phyloP scores from a whole-genome alignment of 1,140 invertebrate genomes.

The Drosophila mojavensis region DNA sequence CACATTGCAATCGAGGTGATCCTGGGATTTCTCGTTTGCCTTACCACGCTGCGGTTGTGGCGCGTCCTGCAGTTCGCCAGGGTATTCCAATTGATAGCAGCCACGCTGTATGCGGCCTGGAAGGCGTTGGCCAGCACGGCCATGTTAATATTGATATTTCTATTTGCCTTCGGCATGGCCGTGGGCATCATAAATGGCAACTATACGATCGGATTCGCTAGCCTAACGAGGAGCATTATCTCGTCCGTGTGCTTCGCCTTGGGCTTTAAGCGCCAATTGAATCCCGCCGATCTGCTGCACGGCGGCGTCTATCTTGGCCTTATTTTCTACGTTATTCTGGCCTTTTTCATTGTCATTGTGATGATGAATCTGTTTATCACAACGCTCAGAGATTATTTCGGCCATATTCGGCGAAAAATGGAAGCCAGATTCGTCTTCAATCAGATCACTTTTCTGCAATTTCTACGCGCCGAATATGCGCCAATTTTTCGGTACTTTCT shows the following conservation, averaged over 20 bases:
- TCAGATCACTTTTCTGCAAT: conserved; percentile 56
- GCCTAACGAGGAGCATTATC: conserved; percentile 33
- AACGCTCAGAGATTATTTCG: conserved; percentile 54
- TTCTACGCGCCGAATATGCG: conserved; percentile 53
- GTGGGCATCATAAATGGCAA: conserved; percentile 66
- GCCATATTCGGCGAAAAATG: conserved; percentile 1
- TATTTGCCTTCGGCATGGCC: conserved; percentile 51
- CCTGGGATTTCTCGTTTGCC: conserved; percentile 54
- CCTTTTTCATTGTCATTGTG: conserved; percentile 53
- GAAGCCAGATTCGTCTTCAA: neutral
- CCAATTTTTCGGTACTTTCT: neutral
- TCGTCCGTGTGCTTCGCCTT: conserved; percentile 62
- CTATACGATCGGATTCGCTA: conserved; percentile 35
- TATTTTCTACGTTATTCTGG: conserved; percentile 35
- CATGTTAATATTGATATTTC: conserved; percentile 42
- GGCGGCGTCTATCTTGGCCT: conserved; percentile 24
- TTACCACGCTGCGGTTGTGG: conserved; percentile 73
- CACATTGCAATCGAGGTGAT: neutral
- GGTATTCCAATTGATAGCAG: conserved; percentile 63
- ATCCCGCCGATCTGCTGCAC: conserved; percentile 41
- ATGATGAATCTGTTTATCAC: conserved; percentile 69
- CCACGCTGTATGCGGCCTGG: conserved; percentile 56
- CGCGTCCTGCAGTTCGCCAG: conserved; percentile 70
- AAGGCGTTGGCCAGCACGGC: conserved; percentile 43
- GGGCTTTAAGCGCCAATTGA: conserved; percentile 39